These are phyloP conservation scores for Toxonevra muliebris DNA, from an alignment of 2,888 invertebrate genomes.

Conservation along the genomic window DNA sequence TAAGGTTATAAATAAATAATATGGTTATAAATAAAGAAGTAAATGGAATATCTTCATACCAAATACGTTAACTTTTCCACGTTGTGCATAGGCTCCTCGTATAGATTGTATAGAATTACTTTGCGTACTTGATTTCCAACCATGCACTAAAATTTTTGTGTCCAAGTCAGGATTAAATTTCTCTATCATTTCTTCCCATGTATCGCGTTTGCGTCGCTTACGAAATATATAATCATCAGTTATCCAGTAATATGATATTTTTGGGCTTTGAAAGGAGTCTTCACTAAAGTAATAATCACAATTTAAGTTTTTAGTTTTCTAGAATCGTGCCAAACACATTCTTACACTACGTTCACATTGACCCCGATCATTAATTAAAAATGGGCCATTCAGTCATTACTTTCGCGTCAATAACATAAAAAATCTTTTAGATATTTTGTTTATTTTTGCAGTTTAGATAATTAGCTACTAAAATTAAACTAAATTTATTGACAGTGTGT, in stretches of 20 bases:
- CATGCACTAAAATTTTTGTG: slow-evolving; percentile 63
- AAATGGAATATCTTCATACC: background rate
- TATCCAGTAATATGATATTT: background rate
- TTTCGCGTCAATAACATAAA: too few species aligned
- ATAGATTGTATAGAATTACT: slow-evolving; percentile 62
- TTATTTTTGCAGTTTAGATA: too few species aligned
- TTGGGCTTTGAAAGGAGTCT: background rate
- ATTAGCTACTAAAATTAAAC: too few species aligned
- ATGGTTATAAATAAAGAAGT: background rate
- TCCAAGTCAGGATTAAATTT: slow-evolving; percentile 60
- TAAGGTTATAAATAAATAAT: slow-evolving; percentile 24
- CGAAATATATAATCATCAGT: slow-evolving; percentile 32
- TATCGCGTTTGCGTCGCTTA: slow-evolving; percentile 56
- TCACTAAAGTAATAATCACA: background rate
- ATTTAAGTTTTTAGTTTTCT: background rate
- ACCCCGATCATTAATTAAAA: too few species aligned
- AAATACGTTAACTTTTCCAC: slow-evolving; percentile 58
- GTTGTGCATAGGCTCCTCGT: slow-evolving; percentile 59
- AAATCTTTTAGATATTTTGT: too few species aligned
- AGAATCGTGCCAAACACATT: background rate
- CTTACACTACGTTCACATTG: too few species aligned
- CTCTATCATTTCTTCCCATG: slow-evolving; percentile 59
- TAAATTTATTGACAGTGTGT: too few species aligned
- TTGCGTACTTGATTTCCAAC: slow-evolving; percentile 63
- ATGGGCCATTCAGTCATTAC: too few species aligned